Conservation (phyloP, 1,140 invertebrate species). For the Drosophila arizonae region DNA sequence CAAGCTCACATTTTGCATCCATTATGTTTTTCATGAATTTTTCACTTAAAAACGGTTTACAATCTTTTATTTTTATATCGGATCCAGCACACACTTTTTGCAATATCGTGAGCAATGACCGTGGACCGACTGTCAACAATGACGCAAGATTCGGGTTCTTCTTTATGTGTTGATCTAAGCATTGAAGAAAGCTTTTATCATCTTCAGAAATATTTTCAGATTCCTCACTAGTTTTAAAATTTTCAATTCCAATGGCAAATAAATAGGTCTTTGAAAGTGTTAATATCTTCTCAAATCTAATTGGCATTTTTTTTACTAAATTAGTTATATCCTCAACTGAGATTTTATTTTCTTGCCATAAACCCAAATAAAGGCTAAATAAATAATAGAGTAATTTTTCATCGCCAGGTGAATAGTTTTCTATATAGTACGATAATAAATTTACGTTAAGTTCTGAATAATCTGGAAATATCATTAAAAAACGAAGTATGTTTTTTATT, state of each 20-base stretch:
- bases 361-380: conserved; percentile 42
- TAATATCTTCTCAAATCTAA: conserved; percentile 44
- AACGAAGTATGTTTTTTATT: conserved; percentile 42
- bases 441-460: conserved; percentile 37
- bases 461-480: conserved; percentile 46
- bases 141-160: conserved; percentile 21
- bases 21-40: conserved; percentile 8
- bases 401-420: conserved; percentile 9
- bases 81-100: conserved; percentile 32
- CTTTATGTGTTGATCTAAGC: conserved; percentile 14
- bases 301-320: conserved; percentile 28
- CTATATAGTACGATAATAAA: conserved; percentile 31
- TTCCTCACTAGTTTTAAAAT: conserved; percentile 1
- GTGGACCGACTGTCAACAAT: conserved; percentile 16
- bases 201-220: background rate
- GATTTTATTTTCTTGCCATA: conserved; percentile 48
- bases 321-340: conserved; percentile 20
- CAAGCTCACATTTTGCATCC: conserved; percentile 8
- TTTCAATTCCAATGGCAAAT: conserved; percentile 28
- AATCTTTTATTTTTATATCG: conserved; percentile 16
- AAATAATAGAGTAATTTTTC: conserved; percentile 48
- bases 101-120: conserved; percentile 49
- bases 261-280: conserved; percentile 43
- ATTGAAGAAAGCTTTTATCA: conserved; percentile 16
- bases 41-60: conserved; percentile 45